Conservation (phyloP, 2,113 vertebrate species). For the Trogon surrucura region DNA sequence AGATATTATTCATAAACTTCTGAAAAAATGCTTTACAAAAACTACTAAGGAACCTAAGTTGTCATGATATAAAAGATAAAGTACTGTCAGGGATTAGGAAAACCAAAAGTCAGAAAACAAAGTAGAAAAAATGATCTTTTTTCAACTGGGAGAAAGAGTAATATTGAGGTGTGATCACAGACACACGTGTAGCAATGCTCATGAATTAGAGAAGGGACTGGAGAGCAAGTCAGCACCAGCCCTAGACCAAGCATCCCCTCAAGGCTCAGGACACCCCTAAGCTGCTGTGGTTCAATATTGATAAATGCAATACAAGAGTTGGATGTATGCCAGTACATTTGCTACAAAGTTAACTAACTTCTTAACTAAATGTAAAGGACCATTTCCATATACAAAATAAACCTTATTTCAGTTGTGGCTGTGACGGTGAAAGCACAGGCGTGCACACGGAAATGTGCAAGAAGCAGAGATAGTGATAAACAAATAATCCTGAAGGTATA, state of each 20-base stretch:
- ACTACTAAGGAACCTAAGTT: not conserved
- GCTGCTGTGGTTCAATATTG: not conserved
- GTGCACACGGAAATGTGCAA: not conserved
- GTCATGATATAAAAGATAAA: not conserved
- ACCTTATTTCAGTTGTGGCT: not conserved
- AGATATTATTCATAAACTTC: not conserved
- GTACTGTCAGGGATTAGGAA: not conserved
- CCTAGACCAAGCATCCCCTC: not conserved
- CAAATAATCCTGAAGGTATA: not conserved
- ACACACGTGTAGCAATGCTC: fast-evolving
- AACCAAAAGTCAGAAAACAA: not conserved
- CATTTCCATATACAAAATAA: not conserved
- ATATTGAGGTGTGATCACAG: not conserved
- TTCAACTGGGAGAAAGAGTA: not conserved
- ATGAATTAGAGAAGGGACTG: not conserved
- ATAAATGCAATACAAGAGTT: not conserved
- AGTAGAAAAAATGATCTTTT: not conserved
- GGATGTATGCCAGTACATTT: not conserved
- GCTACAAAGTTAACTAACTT: not conserved
- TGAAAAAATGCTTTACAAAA: not conserved
- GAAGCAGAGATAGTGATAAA: not conserved
- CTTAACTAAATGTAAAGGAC: not conserved
- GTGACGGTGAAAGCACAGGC: not conserved
- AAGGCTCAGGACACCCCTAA: not conserved
- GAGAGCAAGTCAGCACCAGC: not conserved